Evolutionary conservation across 2,113 vertebrate species (phyloP), one percentile per base, ranked within the genome.

Genomic region (Corythaeola cristata): DNA sequence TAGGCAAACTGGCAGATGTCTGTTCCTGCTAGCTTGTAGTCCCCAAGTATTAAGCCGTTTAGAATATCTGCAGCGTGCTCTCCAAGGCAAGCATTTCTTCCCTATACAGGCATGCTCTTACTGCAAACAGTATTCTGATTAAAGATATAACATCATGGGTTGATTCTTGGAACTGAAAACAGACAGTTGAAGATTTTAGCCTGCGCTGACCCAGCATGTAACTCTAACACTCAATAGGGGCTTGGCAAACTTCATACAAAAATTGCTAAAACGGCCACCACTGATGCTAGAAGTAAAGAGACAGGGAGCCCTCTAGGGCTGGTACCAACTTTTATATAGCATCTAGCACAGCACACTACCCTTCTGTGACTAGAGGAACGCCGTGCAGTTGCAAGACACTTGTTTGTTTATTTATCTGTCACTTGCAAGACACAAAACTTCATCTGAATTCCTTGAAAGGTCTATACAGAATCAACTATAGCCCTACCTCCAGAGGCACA

Each of bases 181-280:
- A 47, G 9, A 32, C 28, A 75, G 76, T 1, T 84, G 35, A 81
- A 52, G 39, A 68, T 52, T 78, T 41, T 39, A 68, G 39, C 44
- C 69, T 55, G 33, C 33, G 33, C 11, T 52, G 39, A 75, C 26
- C 4, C 3, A 32, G 13, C 15, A 35, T 3, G 20, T 41, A 77
- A 68, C 19, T 74, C 44, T 5, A 81, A 64, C 6, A 22, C 15
- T 45, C 0, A 0, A 15, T 1, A 66, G 45, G 8, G n/a, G 41
- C 47, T 76, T 39, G 20, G 44, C 44, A 52, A 26, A 37, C 56
- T 71, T 71, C 8, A 22, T 5, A 37, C 4, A 33, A 47, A 84
- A 90, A 68, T 32, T 47, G 4, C 80, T 79, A 35, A 64, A 89
- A 4, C 53, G 39, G 11, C 20, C 1, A 50, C 17, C 32, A 59